Evolutionary conservation across 2,113 vertebrate species (phyloP).

Genomic region (Oncorhynchus masou): DNA sequence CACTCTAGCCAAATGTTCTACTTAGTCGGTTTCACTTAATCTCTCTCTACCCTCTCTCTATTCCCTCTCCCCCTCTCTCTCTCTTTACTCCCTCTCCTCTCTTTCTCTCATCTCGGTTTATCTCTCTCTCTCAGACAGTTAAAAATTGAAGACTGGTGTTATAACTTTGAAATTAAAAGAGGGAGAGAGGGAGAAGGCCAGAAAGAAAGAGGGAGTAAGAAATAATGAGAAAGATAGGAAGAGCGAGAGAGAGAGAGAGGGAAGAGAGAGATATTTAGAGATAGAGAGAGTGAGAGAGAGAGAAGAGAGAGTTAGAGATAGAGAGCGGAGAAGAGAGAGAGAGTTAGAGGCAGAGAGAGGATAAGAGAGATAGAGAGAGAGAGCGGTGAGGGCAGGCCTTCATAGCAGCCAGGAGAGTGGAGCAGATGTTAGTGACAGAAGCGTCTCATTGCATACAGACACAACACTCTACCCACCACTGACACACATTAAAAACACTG

Average conservation of each 20-base stretch:
- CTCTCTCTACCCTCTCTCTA: too few relatives aligned
- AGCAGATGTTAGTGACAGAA: constrained; percentile 45
- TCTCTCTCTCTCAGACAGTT: constrained; percentile 17
- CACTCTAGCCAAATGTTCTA: too few relatives aligned
- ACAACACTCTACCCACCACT: constrained; percentile 36
- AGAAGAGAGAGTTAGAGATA: constrained; percentile 4
- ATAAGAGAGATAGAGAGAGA: constrained; percentile 20
- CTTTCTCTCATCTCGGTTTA: not conserved
- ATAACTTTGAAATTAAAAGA: constrained; percentile 13
- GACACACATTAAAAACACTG: constrained; percentile 8
- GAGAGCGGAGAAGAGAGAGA: constrained; percentile 11
- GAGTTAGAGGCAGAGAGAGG: constrained; percentile 3
- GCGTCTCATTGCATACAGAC: constrained; percentile 48
- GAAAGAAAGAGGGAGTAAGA: too few relatives aligned
- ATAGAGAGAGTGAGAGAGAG: not conserved
- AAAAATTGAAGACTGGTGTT: constrained; percentile 46
- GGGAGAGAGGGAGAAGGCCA: not conserved
- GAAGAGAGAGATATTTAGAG: too few relatives aligned
- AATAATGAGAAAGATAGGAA: too few relatives aligned
- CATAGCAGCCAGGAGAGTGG: constrained; percentile 6
- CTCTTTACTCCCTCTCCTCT: not conserved
- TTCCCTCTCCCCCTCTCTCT: too few relatives aligned
- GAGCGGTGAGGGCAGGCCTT: not conserved
- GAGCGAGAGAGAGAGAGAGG: too few relatives aligned
- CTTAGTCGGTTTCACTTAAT: too few relatives aligned